Base-by-base conservation (phyloP, 1,140 invertebrate genomes). In the Limonius californicus region DNA sequence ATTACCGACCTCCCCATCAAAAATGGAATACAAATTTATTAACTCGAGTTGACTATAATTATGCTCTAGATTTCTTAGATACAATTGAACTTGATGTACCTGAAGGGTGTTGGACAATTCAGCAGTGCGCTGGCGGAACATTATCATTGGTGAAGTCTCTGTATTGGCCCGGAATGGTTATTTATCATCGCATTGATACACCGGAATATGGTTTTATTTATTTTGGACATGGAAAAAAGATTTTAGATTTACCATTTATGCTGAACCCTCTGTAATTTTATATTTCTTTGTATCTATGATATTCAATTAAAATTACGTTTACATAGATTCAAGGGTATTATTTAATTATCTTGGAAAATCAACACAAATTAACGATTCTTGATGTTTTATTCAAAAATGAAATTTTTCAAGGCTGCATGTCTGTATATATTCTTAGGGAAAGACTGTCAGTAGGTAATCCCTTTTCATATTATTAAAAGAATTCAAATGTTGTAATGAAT, bases 41-140 rank as follows among this genome's bases (percentile, higher is more conserved):
- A 0, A 87, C 83, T 0, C 80, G 87, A 60, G 77, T 79, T 42
- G 88, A 91, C 75, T 91, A 91, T 63, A 89, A 90, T 76, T 90
- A 88, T 64, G 83, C 87, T 3, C 78, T 87, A 57, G 89, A 92
- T 74, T 91, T 91, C 72, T 73, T 91, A 27, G 89, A 91, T 70
- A 83, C 86, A 0, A 82, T 89, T 12, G 87, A 88, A 61, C 75
- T 78, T 62, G 86, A 88, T 67, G 78, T 85, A 14, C 87, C 87
- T 0, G 76, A 77, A 67, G 84, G 81, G 1, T 86, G 83, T 65
- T 89, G 87, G 87, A 81, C 75, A 61, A 59, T 87, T 12, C 85
- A 88, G 43, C 64, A 87, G 21, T 78, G 83, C 9, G 75, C 80
- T 14, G 79, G 78, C 15, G 82, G 84, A 20, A 80, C 76, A 65